These are phyloP conservation scores for Leptinotarsa tumamoca DNA, from an alignment of 2,888 invertebrate species.

Conservation along the genomic window DNA sequence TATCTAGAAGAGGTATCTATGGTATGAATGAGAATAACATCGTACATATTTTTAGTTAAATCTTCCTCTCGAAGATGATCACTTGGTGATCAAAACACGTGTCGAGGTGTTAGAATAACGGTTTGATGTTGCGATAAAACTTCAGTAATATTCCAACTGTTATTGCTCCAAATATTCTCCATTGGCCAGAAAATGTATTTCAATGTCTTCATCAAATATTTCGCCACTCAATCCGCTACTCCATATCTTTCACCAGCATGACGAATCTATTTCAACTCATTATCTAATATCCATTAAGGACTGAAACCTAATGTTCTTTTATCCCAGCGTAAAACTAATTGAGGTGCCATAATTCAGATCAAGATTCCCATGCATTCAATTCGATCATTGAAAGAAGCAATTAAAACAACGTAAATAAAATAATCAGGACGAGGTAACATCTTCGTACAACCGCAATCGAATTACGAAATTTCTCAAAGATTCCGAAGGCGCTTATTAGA, in stretches of 20 bases:
- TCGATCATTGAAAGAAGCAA: slow-evolving; percentile 1
- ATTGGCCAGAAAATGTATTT: not conserved
- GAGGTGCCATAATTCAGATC: slow-evolving; percentile 8
- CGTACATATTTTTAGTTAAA: too few species aligned
- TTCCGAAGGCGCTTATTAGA: not conserved
- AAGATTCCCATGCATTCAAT: slow-evolving; percentile 1
- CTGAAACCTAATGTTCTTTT: not conserved
- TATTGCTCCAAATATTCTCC: too few species aligned
- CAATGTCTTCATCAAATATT: slow-evolving; percentile 1
- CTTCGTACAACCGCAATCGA: slow-evolving; percentile 8
- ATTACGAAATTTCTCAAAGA: not conserved
- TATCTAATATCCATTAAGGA: not conserved
- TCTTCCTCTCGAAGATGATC: too few species aligned
- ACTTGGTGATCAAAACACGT: too few species aligned
- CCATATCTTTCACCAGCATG: not conserved
- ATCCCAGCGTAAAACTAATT: not conserved
- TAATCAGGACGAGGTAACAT: slow-evolving; percentile 28
- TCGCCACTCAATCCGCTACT: not conserved
- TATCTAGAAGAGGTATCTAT: too few species aligned
- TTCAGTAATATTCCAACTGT: too few species aligned
- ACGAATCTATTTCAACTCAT: not conserved
- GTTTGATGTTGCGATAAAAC: too few species aligned
- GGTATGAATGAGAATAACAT: too few species aligned
- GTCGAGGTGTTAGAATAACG: too few species aligned
- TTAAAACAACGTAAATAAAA: slow-evolving; percentile 17